Conservation (phyloP, 2,113 vertebrate species). For the Callospermophilus lateralis region DNA sequence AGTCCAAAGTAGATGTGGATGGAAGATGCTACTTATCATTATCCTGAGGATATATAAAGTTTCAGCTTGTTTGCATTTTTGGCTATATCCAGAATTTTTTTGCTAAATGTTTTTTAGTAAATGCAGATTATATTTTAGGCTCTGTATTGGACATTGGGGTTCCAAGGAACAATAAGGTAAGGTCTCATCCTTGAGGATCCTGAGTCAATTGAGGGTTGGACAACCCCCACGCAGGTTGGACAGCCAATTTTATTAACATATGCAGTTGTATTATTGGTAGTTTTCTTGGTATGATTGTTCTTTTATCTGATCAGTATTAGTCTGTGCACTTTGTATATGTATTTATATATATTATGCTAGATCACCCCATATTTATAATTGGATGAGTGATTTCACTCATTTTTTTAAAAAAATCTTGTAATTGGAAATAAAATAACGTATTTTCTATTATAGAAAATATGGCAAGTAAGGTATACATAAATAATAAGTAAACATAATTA, state of each 20-base stretch:
- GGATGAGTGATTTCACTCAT: neutral
- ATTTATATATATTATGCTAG: slow-evolving; percentile 27
- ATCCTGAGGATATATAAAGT: neutral
- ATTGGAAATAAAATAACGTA: slow-evolving; percentile 14
- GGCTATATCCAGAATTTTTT: neutral
- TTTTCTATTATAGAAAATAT: slow-evolving; percentile 6
- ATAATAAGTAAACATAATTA: neutral
- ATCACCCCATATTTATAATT: neutral
- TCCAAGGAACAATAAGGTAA: neutral
- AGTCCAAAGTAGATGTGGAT: neutral
- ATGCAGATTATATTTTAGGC: neutral
- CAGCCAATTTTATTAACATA: no score
- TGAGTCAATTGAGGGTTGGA: neutral
- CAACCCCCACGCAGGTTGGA: no score
- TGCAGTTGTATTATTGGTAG: no score
- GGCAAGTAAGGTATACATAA: neutral
- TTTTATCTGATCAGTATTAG: no score
- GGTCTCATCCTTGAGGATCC: neutral
- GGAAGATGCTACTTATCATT: neutral
- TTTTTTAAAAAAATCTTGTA: neutral
- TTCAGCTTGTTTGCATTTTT: neutral
- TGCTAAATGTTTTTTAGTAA: slow-evolving; percentile 10
- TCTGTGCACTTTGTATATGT: neutral
- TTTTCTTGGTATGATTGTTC: no score
- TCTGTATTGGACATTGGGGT: neutral